Conservation (phyloP, 2,888 invertebrate genomes). For the Hypercompe scribonia region DNA sequence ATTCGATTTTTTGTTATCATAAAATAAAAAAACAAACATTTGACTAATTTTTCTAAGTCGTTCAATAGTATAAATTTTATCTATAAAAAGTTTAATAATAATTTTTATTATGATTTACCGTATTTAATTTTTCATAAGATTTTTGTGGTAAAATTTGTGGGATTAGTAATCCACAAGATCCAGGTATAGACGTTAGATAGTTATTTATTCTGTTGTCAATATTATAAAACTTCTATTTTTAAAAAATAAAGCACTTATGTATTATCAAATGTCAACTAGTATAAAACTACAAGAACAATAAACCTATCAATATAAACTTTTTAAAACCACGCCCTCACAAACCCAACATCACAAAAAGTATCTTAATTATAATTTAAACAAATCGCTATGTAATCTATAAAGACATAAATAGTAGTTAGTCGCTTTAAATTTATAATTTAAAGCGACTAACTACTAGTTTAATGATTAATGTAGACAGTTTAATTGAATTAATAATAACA, state of each 20-base stretch:
- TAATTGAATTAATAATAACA: conserved; percentile 33
- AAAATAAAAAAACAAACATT: background rate
- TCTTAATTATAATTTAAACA: conserved; percentile 36
- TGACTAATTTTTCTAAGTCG: background rate
- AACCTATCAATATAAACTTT: conserved; percentile 12
- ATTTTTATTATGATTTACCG: background rate
- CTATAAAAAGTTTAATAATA: background rate
- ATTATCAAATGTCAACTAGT: no score
- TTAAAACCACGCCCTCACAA: conserved; percentile 8
- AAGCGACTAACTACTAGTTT: conserved; percentile 11
- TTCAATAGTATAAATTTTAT: background rate
- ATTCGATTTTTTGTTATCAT: background rate
- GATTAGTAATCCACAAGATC: background rate
- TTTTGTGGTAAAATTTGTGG: background rate
- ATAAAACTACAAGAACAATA: background rate
- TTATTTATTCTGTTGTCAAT: background rate
- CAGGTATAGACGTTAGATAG: background rate
- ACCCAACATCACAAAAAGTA: conserved; percentile 17
- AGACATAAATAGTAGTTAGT: conserved; percentile 33
- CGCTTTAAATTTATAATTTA: conserved; percentile 24
- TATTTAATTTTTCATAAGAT: background rate
- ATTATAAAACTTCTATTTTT: background rate
- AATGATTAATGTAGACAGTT: conserved; percentile 46
- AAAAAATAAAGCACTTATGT: no score
- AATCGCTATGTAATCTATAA: conserved; percentile 31